These are phyloP conservation scores for Pseudomugil gertrudae DNA, from an alignment of 2,797 vertebrate species.

Conservation along the genomic window DNA sequence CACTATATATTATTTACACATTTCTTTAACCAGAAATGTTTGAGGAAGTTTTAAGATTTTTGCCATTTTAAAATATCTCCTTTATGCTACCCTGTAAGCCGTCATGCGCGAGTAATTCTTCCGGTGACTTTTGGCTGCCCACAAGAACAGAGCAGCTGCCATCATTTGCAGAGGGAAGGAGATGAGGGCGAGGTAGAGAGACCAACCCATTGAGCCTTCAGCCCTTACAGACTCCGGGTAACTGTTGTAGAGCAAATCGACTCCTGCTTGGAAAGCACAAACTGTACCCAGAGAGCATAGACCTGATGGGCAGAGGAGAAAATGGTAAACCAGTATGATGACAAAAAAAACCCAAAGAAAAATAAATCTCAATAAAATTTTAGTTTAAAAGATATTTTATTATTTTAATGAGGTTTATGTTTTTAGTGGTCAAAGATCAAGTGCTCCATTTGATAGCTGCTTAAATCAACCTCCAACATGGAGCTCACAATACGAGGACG, in stretches of 20 bases:
- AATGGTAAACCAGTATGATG: neutral
- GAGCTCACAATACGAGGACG: too few species aligned
- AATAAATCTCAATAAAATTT: too few species aligned
- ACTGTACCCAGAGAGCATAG: conserved; percentile 90
- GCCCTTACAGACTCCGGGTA: conserved; percentile 74
- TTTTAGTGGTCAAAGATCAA: too few species aligned
- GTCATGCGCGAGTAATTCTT: conserved; percentile 93
- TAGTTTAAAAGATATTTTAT: too few species aligned
- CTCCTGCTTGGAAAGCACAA: conserved; percentile 90
- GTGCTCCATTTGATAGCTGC: too few species aligned
- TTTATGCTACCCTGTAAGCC: conserved; percentile 88
- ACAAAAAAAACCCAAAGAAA: neutral
- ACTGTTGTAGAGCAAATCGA: conserved; percentile 86
- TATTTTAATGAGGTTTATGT: too few species aligned
- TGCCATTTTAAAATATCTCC: conserved; percentile 11
- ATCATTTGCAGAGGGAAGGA: conserved; percentile 95
- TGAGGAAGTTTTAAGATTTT: conserved; percentile 14
- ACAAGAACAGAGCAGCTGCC: conserved; percentile 95
- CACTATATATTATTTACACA: conserved; percentile 3
- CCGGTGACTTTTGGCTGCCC: conserved; percentile 93
- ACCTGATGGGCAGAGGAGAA: conserved; percentile 73
- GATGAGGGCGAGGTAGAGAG: conserved; percentile 94
- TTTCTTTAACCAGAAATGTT: conserved; percentile 8
- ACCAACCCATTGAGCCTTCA: conserved; percentile 91
- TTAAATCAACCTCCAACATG: too few species aligned